A percentile compares a stretch with the other conserved stretches of the same genome.
These are phyloP conservation scores for Lathronympha strigana DNA, from an alignment of 2,888 invertebrate species.

Conservation along the genomic window DNA sequence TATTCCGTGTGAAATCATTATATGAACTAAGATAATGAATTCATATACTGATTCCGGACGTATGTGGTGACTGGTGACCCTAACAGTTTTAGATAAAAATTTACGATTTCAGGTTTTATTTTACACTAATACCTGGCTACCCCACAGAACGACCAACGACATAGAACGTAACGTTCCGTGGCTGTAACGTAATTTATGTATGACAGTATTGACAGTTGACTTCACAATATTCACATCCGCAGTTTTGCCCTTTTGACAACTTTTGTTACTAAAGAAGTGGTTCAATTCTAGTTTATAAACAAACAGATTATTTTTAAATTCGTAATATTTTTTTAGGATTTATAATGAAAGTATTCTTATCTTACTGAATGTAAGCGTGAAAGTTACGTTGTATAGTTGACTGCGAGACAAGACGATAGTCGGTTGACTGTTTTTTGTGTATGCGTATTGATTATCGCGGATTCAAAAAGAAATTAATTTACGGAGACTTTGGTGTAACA, in stretches of 20 bases:
- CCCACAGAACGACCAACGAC: neutral
- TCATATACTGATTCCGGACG: too few relatives aligned
- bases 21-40: too few relatives aligned
- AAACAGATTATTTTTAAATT: neutral
- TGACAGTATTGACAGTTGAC: neutral
- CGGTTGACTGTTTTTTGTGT: constrained; percentile 41
- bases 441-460: constrained; percentile 41
- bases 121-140: too few relatives aligned
- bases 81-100: too few relatives aligned
- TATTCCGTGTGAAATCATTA: too few relatives aligned
- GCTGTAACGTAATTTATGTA: neutral
- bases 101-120: too few relatives aligned
- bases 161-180: neutral
- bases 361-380: constrained; percentile 38
- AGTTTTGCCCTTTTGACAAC: neutral
- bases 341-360: neutral
- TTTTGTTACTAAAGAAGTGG: neutral
- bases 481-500: constrained; percentile 9
- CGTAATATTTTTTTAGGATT: neutral
- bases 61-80: too few relatives aligned
- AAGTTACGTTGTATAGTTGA: constrained; percentile 41
- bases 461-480: constrained; percentile 33
- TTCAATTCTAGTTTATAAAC: neutral
- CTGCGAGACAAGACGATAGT: constrained; percentile 30
- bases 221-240: neutral